Evolutionary conservation across 1,140 invertebrate genomes (phyloP).

Genomic region (Lepidurus packardi): DNA sequence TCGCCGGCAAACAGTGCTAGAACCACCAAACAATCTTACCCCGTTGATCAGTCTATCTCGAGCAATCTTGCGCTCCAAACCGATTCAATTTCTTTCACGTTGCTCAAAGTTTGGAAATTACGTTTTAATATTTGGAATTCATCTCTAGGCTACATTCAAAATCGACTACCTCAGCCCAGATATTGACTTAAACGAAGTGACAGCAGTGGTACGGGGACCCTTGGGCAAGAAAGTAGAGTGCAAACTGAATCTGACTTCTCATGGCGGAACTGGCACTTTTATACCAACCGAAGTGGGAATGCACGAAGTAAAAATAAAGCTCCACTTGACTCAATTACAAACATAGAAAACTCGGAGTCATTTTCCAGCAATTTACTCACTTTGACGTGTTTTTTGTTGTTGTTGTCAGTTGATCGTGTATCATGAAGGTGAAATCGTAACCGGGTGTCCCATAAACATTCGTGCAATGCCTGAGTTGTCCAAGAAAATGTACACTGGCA

Average conservation of each 20-base stretch:
- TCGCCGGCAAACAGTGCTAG: not conserved
- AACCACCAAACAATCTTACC: not conserved
- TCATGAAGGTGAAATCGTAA: conserved; percentile 58
- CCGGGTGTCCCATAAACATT: conserved; percentile 70
- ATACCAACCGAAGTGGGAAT: conserved; percentile 84
- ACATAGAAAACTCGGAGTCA: not conserved
- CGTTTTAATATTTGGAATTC: not conserved
- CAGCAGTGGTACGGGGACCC: conserved; percentile 75
- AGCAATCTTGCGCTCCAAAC: not conserved
- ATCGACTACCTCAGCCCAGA: conserved; percentile 66
- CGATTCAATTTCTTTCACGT: not conserved
- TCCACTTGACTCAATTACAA: conserved; percentile 23
- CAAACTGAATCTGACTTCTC: conserved; percentile 58
- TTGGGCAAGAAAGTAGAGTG: conserved; percentile 54
- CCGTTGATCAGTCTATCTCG: not conserved
- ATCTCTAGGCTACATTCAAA: conserved; percentile 68
- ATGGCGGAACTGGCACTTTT: conserved; percentile 71
- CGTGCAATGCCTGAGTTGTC: conserved; percentile 76
- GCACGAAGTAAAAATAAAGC: conserved; percentile 66
- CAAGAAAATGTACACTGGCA: conserved; percentile 73
- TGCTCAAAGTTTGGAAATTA: not conserved
- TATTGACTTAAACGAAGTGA: conserved; percentile 68
- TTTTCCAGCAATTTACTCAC: conserved; percentile 25
- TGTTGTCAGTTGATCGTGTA: conserved; percentile 56
- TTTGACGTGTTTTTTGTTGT: conserved; percentile 16